phyloP scores from a whole-genome alignment of 2,797 vertebrate genomes.

The Austrolebias charrua region DNA sequence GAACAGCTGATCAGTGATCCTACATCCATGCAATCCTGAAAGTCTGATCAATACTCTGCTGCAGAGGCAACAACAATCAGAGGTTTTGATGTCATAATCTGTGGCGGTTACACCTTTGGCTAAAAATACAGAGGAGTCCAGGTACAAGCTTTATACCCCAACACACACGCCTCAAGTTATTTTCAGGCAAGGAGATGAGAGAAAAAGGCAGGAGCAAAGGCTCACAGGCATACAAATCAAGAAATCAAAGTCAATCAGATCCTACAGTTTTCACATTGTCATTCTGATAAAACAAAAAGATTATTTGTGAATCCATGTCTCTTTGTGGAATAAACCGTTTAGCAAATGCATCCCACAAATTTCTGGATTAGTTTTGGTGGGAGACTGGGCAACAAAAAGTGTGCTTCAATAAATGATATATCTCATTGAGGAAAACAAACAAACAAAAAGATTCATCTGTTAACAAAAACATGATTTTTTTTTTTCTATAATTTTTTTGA shows the following conservation, averaged over 20 bases:
- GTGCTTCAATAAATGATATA: constrained; percentile 60
- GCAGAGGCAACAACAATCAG: constrained; percentile 45
- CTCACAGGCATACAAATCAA: constrained; percentile 74
- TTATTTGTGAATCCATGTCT: constrained; percentile 45
- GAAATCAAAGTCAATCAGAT: constrained; percentile 65
- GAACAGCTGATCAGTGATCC: constrained; percentile 58
- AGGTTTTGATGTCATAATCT: constrained; percentile 54
- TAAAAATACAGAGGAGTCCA: constrained; percentile 66
- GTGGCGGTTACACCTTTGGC: too few relatives aligned
- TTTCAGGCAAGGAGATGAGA: constrained; percentile 68
- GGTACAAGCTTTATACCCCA: constrained; percentile 27
- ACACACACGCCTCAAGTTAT: constrained; percentile 34
- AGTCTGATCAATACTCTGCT: constrained; percentile 47
- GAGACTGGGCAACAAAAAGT: constrained; percentile 50
- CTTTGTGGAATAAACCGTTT: constrained; percentile 54
- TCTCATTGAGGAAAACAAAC: constrained; percentile 68
- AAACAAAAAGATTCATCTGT: constrained; percentile 65
- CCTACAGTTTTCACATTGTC: constrained; percentile 70
- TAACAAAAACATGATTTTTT: constrained; percentile 59
- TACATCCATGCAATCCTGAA: constrained; percentile 47
- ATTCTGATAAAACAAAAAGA: constrained; percentile 55
- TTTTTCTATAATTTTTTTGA: constrained; percentile 79
- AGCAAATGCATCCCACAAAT: constrained; percentile 29
- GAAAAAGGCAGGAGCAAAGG: constrained; percentile 74
- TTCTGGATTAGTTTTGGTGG: constrained; percentile 56